phyloP scores from a whole-genome alignment of 2,113 vertebrate species.

The Bungarus multicinctus region DNA sequence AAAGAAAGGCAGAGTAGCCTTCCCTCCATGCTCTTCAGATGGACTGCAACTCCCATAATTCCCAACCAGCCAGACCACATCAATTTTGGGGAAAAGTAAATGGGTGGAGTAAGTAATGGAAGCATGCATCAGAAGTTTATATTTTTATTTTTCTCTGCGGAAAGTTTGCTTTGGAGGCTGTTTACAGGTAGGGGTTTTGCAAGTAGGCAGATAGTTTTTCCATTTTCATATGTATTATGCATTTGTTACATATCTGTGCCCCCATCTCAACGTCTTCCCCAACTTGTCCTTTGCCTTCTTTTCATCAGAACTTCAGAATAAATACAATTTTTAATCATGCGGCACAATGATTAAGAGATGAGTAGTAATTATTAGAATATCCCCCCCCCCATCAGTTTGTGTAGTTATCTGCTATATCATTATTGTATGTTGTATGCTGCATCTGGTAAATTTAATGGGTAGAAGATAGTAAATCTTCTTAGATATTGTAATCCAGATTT shows the following conservation, averaged over 20 bases:
- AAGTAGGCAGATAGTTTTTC: background rate
- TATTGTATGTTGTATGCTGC: background rate
- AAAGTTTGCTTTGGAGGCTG: slow-evolving; percentile 4
- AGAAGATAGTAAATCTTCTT: background rate
- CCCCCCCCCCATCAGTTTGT: background rate
- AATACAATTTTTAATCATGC: background rate
- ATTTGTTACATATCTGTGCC: background rate
- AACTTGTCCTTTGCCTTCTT: background rate
- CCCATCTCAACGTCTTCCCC: background rate
- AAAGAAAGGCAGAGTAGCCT: background rate
- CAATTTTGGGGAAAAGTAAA: background rate
- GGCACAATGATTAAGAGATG: background rate
- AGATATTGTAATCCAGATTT: background rate
- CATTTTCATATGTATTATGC: background rate
- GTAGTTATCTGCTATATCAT: background rate
- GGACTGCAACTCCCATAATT: background rate
- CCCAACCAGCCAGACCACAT: background rate
- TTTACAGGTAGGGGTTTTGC: background rate
- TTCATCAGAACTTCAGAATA: background rate
- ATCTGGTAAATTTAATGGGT: background rate
- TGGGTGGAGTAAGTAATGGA: background rate
- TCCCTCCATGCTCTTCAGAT: background rate
- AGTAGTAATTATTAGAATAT: background rate
- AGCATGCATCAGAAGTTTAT: background rate
- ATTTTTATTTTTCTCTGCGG: background rate